phyloP scores from a whole-genome alignment of 2,113 vertebrate species.

The Campylorhamphus procurvoides region DNA sequence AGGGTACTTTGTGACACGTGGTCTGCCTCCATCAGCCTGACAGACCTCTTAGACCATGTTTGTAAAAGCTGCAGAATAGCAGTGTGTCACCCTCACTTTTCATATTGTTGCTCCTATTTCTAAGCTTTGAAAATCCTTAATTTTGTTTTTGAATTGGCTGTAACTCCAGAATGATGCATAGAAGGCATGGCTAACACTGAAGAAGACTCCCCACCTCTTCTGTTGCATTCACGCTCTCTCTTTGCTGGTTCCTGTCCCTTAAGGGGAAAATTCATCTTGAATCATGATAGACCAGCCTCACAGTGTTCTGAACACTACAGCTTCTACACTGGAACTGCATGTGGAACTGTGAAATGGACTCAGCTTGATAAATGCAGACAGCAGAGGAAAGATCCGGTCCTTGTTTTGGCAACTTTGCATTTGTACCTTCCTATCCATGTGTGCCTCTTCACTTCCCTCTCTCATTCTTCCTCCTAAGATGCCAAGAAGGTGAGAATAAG shows the following conservation, averaged over 20 bases:
- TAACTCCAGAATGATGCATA: not conserved
- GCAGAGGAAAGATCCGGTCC: not conserved
- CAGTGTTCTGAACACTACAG: not conserved
- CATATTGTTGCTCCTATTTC: not conserved
- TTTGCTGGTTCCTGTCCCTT: not conserved
- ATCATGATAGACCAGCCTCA: not conserved
- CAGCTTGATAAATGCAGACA: not conserved
- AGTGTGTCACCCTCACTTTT: not conserved
- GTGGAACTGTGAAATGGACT: not conserved
- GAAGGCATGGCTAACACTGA: not conserved
- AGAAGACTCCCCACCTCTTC: not conserved
- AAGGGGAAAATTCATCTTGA: not conserved
- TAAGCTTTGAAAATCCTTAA: not conserved
- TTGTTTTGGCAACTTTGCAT: not conserved
- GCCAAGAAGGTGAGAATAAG: not conserved
- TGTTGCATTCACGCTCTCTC: rapidly evolving
- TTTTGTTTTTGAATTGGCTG: not conserved
- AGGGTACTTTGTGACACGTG: rapidly evolving
- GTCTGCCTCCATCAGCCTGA: not conserved
- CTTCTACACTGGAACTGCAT: not conserved
- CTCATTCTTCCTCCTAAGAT: not conserved
- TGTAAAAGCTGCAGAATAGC: not conserved
- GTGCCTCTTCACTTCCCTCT: not conserved
- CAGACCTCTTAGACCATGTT: not conserved
- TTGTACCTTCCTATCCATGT: not conserved